Conservation (phyloP, 2,797 vertebrate genomes). For the Pseudochromis fuscus region DNA sequence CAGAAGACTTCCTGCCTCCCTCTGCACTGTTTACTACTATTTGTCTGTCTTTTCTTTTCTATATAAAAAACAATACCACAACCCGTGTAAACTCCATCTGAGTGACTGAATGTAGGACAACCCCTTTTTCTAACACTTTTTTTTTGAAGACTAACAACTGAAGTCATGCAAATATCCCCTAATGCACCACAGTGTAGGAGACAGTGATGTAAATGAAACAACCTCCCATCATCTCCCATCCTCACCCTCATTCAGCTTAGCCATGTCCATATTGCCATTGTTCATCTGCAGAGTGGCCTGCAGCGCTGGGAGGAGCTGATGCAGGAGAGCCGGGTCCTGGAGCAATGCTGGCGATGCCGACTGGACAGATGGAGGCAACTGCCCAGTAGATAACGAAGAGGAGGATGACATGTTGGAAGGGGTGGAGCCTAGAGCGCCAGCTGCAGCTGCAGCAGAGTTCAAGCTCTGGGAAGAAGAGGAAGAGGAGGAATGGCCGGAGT, state of each 20-base stretch:
- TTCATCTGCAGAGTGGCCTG: constrained; percentile 98
- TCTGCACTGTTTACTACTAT: too few relatives aligned
- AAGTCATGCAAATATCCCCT: background rate
- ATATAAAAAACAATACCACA: too few relatives aligned
- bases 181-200: background rate
- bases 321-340: constrained; percentile 97
- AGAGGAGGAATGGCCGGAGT: constrained; percentile 84
- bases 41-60: too few relatives aligned
- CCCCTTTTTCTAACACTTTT: background rate
- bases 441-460: constrained; percentile 66
- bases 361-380: constrained; percentile 89
- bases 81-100: too few relatives aligned
- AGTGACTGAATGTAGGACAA: background rate
- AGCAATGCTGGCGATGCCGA: constrained; percentile 88
- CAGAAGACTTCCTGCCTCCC: too few relatives aligned
- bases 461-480: constrained; percentile 89
- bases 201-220: background rate
- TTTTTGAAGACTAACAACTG: background rate
- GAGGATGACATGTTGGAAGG: constrained; percentile 84
- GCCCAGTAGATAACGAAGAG: constrained; percentile 83
- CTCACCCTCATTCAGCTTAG: constrained; percentile 99
- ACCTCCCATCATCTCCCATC: background rate
- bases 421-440: constrained; percentile 79
- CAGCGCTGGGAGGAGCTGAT: constrained; percentile 96
- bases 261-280: constrained; percentile 97